A percentile compares a stretch with the other conserved stretches of the same genome.
phyloP scores from a whole-genome alignment of 92 coral and sea anemone species.

The Scolanthus callimorphus region DNA sequence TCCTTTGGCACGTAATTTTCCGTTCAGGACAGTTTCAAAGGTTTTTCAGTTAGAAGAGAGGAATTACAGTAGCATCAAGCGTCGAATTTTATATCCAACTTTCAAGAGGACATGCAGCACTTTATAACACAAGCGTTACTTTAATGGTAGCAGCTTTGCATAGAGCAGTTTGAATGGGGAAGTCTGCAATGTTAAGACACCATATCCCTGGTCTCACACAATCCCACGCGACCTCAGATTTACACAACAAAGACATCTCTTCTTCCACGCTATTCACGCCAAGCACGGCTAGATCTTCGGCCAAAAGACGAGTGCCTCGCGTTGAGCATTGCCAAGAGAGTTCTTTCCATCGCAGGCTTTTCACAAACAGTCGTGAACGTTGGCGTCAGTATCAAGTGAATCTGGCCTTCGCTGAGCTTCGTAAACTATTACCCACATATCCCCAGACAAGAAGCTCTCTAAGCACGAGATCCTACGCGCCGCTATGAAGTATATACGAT shows the following conservation, averaged over 20 bases:
- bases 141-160: background rate
- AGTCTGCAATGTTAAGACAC: background rate
- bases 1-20: background rate
- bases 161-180: background rate
- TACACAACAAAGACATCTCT: background rate
- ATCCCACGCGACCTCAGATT: too few species aligned
- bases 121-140: background rate
- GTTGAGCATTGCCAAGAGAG: slow-evolving; percentile 9
- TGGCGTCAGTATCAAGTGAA: slow-evolving; percentile 87
- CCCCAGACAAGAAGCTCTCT: slow-evolving; percentile 82
- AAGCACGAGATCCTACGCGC: slow-evolving; percentile 76
- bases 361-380: slow-evolving; percentile 80
- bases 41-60: background rate
- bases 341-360: slow-evolving; percentile 36
- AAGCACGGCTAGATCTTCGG: background rate
- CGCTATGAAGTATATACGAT: slow-evolving; percentile 77
- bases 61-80: background rate
- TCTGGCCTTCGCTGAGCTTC: slow-evolving; percentile 75
- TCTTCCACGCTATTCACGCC: background rate
- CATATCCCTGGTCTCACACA: background rate
- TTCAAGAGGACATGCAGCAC: too few species aligned
- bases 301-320: background rate
- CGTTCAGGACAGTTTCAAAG: too few species aligned
- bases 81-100: background rate
- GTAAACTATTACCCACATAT: slow-evolving; percentile 71